phyloP scores from a whole-genome alignment of 2,797 vertebrate species.

The Cephalopachus bancanus region DNA sequence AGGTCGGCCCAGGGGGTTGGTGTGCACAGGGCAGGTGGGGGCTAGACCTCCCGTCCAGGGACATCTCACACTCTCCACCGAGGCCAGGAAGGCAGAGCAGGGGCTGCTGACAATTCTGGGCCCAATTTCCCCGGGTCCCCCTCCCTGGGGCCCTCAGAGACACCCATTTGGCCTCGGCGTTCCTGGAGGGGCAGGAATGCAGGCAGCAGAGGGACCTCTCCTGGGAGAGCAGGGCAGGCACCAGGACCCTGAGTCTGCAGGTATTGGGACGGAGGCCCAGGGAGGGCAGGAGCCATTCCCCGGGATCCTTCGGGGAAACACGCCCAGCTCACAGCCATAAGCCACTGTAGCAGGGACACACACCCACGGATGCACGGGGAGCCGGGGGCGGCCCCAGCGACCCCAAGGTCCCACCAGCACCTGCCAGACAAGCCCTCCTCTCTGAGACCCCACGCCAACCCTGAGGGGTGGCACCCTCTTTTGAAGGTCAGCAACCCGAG shows the following conservation, averaged over 20 bases:
- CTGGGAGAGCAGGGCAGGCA: too few relatives aligned
- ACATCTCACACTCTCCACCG: rapidly evolving
- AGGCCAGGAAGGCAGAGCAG: background rate
- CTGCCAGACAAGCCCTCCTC: background rate
- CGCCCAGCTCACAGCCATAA: rapidly evolving
- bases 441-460: background rate
- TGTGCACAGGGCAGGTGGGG: background rate
- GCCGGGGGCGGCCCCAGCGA: background rate
- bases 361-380: rapidly evolving
- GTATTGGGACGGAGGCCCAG: too few relatives aligned
- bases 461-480: background rate
- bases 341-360: background rate
- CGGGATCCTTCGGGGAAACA: rapidly evolving
- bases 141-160: background rate
- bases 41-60: background rate
- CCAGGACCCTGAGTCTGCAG: too few relatives aligned
- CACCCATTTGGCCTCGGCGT: background rate
- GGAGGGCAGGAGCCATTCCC: too few relatives aligned
- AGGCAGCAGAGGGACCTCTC: background rate
- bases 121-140: rapidly evolving
- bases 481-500: background rate
- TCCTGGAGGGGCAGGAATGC: background rate
- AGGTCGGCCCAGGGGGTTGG: background rate
- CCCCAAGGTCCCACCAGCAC: too few relatives aligned
- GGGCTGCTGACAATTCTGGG: rapidly evolving